Percentiles rank a stretch among this genome's conserved stretches.
Evolutionary conservation across 1,140 invertebrate genomes (phyloP).

Genomic region (roundworm (Caenorhabditis elegans)): DNA sequence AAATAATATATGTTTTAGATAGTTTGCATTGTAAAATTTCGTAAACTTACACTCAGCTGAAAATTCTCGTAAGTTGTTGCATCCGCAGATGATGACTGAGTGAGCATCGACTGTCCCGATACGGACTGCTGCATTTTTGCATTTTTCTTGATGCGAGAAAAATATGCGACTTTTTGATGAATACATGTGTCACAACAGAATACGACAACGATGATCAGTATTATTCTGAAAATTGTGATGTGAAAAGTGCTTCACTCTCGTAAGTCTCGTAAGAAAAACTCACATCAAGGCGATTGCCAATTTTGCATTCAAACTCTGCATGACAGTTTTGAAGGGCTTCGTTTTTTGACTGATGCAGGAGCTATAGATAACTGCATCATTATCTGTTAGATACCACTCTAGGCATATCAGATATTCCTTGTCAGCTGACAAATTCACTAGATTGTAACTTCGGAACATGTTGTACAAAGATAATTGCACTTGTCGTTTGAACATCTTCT

Average conservation of each 20-base stretch:
- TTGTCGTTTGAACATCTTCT: constrained; percentile 10
- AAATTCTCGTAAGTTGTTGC: constrained; percentile 4
- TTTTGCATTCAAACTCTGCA: constrained; percentile 13
- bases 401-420: not conserved
- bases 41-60: not conserved
- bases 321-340: not conserved
- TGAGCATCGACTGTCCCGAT: not conserved
- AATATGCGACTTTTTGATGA: not conserved
- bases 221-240: not conserved
- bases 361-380: not conserved
- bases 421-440: constrained; percentile 3
- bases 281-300: not conserved
- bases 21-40: no score
- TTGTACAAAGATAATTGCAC: not conserved
- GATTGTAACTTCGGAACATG: constrained; percentile 14
- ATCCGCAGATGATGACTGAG: not conserved
- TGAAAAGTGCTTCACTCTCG: no score
- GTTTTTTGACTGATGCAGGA: constrained; percentile 2
- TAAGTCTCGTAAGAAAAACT: not conserved
- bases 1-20: not conserved
- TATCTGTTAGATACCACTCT: not conserved
- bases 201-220: not conserved
- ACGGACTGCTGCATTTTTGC: constrained; percentile 15
- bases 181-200: constrained; percentile 17
- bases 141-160: not conserved